phyloP scores from a whole-genome alignment of 2,797 vertebrate species.

The Rousettus madagascariensis region DNA sequence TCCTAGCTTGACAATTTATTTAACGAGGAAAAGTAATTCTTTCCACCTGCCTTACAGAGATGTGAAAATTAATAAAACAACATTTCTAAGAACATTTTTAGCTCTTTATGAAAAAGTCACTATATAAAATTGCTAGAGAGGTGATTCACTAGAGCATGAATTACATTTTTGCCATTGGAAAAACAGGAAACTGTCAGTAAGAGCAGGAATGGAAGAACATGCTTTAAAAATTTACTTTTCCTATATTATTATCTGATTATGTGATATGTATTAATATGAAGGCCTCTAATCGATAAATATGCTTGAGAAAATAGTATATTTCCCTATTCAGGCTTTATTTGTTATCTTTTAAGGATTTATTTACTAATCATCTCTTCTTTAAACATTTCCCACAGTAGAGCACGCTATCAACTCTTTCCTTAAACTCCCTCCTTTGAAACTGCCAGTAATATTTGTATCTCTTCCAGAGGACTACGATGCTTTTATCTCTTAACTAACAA shows the following conservation, averaged over 20 bases:
- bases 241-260: background rate
- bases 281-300: background rate
- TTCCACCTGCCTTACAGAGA: background rate
- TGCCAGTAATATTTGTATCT: background rate
- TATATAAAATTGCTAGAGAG: background rate
- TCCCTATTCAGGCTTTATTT: background rate
- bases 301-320: background rate
- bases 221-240: background rate
- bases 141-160: background rate
- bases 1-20: background rate
- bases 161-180: background rate
- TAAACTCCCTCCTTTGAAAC: background rate
- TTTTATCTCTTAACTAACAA: background rate
- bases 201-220: background rate
- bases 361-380: background rate
- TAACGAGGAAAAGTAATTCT: slow-evolving; percentile 21
- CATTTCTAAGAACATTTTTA: slow-evolving; percentile 2
- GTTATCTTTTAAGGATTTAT: background rate
- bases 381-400: background rate
- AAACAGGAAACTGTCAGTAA: background rate
- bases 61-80: slow-evolving; percentile 13
- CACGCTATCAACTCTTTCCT: background rate
- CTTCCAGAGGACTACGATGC: background rate
- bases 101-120: background rate
- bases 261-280: background rate